Evolutionary conservation across 2,888 invertebrate species (phyloP).

Genomic region (Pammene aurita): DNA sequence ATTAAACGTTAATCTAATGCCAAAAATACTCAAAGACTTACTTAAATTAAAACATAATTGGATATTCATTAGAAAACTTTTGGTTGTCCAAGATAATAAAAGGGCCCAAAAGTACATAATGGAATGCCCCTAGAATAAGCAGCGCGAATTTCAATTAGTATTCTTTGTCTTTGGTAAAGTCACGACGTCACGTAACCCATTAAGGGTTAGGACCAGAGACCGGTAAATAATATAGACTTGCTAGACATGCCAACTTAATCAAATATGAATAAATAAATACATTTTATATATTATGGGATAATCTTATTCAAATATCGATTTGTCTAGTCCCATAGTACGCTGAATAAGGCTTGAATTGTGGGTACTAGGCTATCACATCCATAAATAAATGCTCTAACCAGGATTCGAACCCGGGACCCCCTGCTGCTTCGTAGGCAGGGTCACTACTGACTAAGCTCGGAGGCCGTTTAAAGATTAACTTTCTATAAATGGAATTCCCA

Average conservation of each 20-base stretch:
- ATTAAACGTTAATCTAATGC: background rate
- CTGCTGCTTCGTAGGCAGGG: no score
- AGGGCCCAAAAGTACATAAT: slow-evolving; percentile 51
- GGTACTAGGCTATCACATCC: no score
- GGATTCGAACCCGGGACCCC: no score
- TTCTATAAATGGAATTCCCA: no score
- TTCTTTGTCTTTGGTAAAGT: slow-evolving; percentile 43
- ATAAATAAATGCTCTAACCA: no score
- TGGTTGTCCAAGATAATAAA: slow-evolving; percentile 42
- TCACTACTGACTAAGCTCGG: no score
- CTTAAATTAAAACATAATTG: slow-evolving; percentile 26
- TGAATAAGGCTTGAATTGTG: no score
- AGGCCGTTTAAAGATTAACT: no score
- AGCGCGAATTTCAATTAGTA: slow-evolving; percentile 48
- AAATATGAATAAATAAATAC: background rate
- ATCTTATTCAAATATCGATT: no score
- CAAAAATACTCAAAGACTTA: background rate
- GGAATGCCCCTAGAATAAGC: slow-evolving; percentile 53
- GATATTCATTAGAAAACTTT: slow-evolving; percentile 44
- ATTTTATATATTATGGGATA: no score
- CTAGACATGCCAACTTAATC: background rate
- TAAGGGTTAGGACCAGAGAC: slow-evolving; percentile 34
- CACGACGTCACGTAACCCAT: slow-evolving; percentile 43
- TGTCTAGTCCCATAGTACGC: no score
- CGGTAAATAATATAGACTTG: background rate